Evolutionary conservation across 2,797 vertebrate species (phyloP).

Genomic region (Micropoecilia bifurca): DNA sequence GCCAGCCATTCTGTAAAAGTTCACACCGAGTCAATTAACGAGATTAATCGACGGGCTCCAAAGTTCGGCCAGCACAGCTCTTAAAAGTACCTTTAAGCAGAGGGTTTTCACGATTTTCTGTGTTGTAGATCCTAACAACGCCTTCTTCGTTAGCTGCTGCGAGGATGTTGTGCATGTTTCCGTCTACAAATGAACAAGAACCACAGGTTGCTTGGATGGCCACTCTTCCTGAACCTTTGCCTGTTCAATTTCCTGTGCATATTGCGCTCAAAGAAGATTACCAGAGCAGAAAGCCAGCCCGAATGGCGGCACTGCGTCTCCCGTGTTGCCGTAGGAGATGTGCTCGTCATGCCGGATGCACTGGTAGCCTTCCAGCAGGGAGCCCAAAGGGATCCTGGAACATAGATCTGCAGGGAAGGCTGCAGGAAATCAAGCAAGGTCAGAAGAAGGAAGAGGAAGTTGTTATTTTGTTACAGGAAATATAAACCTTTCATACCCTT

Average conservation of each 20-base stretch:
- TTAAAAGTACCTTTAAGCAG: constrained; percentile 87
- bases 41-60: not conserved
- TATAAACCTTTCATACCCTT: not conserved
- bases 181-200: constrained; percentile 68
- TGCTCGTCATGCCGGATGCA: constrained; percentile 88
- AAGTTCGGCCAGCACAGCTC: too few species aligned
- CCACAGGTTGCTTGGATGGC: not conserved
- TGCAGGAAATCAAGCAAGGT: constrained; percentile 18
- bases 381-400: constrained; percentile 81
- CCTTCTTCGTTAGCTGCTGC: constrained; percentile 97
- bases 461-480: not conserved
- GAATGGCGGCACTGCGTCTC: constrained; percentile 90
- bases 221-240: not conserved
- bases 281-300: constrained; percentile 92
- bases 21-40: constrained; percentile 20
- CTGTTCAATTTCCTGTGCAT: not conserved
- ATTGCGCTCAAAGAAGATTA: constrained; percentile 61
- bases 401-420: constrained; percentile 41
- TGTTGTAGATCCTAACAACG: constrained; percentile 90
- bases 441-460: constrained; percentile 1
- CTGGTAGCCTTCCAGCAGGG: constrained; percentile 84
- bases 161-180: constrained; percentile 78
- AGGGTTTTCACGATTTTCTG: constrained; percentile 79
- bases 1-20: constrained; percentile 90
- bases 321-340: constrained; percentile 86